Evolutionary conservation across 1,140 invertebrate species (phyloP), one percentile per base, ranked within the genome.

Genomic region (Aphis craccivora): DNA sequence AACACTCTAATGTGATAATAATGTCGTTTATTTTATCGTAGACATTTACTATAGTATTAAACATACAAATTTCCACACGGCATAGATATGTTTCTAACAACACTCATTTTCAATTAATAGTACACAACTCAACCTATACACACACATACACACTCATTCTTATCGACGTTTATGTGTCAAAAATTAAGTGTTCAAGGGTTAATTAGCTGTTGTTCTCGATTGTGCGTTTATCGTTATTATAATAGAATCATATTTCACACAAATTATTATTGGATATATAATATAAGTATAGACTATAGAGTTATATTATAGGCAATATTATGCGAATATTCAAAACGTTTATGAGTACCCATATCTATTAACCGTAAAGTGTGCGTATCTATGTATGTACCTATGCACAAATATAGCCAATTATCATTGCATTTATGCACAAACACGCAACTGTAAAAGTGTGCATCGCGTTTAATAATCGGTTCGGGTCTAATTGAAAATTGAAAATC

Each of bases 1-100:
- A 76, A 76, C 37, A 91, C 60, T n/a, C 55, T 91, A 91, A 30
- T 48, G 86, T 30, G 30, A 40, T 43, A 86, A 86, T 84, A 43
- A 48, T 48, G 48, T 48, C n/a, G 43, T 87, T n/a, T 51, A 6
- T 89, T 53, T 89, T 89, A 89, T 89, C n/a, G 0, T 51, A 5
- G 45, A 88, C 86, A n/a, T 88, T 88, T 88, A 48, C 30, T 88
- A 20, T 48, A 35, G 83, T 30, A 40, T 86, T 45, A 23, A 89
- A 53, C 20, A 51, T 35, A 89, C 87, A 89, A 89, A 89, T 53
- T 48, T 87, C 18, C 45, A 51, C 86, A 87, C n/a, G 43, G 14
- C 4, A 18, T 45, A 25, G 25, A 87, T n/a, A 37, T 48, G 45
- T 48, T 37, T 83, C 18, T 20, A 83, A 83, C 35, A 37, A 83